Evolutionary conservation across 64 coral and sea anemone species (phyloP), one percentile per base, ranked within the genome.

Genomic region (Montipora sp.): DNA sequence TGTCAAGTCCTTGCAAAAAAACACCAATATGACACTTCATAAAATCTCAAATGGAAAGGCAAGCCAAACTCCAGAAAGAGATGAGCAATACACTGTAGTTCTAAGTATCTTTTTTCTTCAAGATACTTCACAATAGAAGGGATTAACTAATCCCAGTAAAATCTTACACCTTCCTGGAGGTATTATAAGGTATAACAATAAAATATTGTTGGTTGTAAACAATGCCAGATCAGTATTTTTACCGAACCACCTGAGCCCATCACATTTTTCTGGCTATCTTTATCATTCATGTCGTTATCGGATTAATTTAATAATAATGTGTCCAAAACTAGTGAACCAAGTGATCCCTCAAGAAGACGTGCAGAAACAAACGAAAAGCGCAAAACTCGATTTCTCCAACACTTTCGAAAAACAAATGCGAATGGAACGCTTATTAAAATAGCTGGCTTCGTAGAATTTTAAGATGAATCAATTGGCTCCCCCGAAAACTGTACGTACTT

Each of bases 161-260:
- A 83, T 15, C 60, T 63, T 43, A n/a, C 22, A 7, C 59, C 22
- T 68, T 85, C 65, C 44, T 48, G 70, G 61, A 70, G 82, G 20
- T 71, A 14, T 49, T 19, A 50, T 57, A 57, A 36, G 59, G 12
- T 4, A 67, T 16, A 83, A 83, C 10, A 6, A 55, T 55, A 6
- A 3, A 3, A 14, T 14, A 63, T 85, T 85, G 61, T 71, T 7
- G 24, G 59, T 45, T 8, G 46, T 48, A 10, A 68, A 44, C 45
- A 71, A 8, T 16, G 55, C 47, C 21, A 44, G 53, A 81, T 36
- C 49, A 81, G 50, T 80, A 16, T 65, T 85, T 70, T 70, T 50
- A 22, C 63, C 58, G 50, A 66, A 85, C 65, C 82, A 85, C 71
- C 82, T 85, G 82, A 50, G 24, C 59, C 36, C 58, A 15, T 36